These are phyloP conservation scores for Thecophora atra DNA, from an alignment of 2,888 invertebrate species.

Conservation along the genomic window DNA sequence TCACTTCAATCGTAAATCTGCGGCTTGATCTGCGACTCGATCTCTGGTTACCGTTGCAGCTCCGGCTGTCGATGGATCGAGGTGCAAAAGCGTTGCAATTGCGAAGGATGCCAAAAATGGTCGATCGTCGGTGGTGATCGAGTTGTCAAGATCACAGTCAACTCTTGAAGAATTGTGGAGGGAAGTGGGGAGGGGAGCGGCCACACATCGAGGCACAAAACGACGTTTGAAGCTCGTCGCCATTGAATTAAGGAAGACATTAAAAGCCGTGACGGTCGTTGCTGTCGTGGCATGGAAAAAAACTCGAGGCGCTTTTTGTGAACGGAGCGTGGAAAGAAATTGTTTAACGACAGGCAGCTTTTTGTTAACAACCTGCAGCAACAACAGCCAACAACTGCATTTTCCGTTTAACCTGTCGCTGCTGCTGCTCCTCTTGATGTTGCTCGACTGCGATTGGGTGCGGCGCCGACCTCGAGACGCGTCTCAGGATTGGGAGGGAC, in stretches of 20 bases:
- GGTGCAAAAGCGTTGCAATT: background rate
- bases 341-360: background rate
- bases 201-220: background rate
- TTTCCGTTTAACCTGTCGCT: background rate
- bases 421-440: background rate
- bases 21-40: background rate
- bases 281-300: background rate
- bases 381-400: slow-evolving; percentile 7
- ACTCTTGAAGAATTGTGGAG: background rate
- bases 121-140: slow-evolving; percentile 6
- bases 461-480: background rate
- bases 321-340: background rate
- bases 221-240: no score
- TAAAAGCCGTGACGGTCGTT: background rate
- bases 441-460: background rate
- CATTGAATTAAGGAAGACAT: slow-evolving; percentile 29
- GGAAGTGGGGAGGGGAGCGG: background rate
- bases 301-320: background rate
- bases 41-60: background rate
- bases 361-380: background rate
- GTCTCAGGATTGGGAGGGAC: no score
- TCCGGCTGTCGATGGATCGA: background rate
- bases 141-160: background rate
- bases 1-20: background rate
- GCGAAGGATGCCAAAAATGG: slow-evolving; percentile 1